Evolutionary conservation across 2,113 vertebrate species (phyloP).

Genomic region (Neolamprologus hecqui): DNA sequence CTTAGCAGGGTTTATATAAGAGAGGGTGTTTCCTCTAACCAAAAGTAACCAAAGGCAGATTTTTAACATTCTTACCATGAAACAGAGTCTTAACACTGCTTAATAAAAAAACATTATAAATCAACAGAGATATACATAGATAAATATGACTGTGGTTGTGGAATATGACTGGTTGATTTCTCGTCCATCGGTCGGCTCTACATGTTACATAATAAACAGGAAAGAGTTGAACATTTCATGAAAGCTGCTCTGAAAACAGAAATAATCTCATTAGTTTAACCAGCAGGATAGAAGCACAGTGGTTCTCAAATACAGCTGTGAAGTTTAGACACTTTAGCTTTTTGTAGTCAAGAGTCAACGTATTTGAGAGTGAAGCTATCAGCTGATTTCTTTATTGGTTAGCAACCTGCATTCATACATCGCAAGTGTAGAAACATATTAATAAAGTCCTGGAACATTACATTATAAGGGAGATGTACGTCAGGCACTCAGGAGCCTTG

Average conservation of each 20-base stretch:
- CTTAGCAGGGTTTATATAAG: neutral
- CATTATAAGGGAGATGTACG: neutral
- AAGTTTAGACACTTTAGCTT: neutral
- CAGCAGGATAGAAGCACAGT: neutral
- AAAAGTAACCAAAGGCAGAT: neutral
- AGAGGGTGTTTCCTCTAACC: neutral
- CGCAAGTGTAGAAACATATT: neutral
- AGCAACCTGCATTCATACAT: neutral
- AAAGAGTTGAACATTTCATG: neutral
- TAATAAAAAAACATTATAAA: neutral
- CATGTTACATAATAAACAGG: neutral
- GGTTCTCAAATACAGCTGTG: neutral
- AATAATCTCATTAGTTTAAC: neutral
- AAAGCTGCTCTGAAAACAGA: neutral
- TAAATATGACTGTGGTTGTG: slow-evolving; percentile 41
- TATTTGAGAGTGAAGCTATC: neutral
- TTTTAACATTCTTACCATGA: neutral
- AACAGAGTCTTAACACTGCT: neutral
- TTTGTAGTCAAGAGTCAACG: neutral
- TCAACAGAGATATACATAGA: slow-evolving; percentile 49
- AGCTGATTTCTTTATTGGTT: neutral
- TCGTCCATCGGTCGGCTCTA: neutral
- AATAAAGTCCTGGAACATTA: neutral
- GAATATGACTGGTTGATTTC: neutral
- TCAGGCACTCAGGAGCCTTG: neutral